These are phyloP conservation scores for Drosophila parvula DNA, from an alignment of 1,140 invertebrate genomes.

Conservation along the genomic window DNA sequence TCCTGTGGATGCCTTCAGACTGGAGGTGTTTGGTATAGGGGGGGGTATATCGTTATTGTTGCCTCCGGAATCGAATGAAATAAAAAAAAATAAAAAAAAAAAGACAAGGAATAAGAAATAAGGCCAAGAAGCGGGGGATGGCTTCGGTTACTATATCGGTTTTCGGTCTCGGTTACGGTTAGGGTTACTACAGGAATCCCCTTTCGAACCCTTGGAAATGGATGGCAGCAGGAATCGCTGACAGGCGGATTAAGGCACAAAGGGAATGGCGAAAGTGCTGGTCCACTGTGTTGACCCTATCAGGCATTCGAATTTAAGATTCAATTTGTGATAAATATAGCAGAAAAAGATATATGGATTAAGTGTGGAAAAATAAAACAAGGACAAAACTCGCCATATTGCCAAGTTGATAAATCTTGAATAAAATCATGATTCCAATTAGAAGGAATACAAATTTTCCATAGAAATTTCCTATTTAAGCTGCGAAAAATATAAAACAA, in stretches of 20 bases:
- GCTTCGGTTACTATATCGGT: constrained; percentile 30
- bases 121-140: constrained; percentile 5
- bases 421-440: too few species aligned
- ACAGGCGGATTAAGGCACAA: constrained; percentile 65
- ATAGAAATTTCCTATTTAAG: too few species aligned
- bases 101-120: constrained; percentile 2
- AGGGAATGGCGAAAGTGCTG: constrained; percentile 27
- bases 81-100: constrained; percentile 17
- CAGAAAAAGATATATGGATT: background rate
- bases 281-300: constrained; percentile 55
- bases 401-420: too few species aligned
- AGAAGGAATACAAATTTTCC: too few species aligned
- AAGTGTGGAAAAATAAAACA: background rate
- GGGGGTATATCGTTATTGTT: constrained; percentile 2
- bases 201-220: constrained; percentile 49
- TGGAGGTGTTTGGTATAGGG: background rate
- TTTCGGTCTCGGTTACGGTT: constrained; percentile 42
- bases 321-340: constrained; percentile 5
- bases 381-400: too few species aligned
- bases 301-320: background rate
- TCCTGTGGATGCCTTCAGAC: constrained; percentile 18
- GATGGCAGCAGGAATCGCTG: constrained; percentile 42
- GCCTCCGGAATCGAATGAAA: constrained; percentile 9
- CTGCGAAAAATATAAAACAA: too few species aligned
- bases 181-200: constrained; percentile 28